These are phyloP conservation scores for Siniperca obscura DNA, from an alignment of 2,797 vertebrate species.

Conservation along the genomic window DNA sequence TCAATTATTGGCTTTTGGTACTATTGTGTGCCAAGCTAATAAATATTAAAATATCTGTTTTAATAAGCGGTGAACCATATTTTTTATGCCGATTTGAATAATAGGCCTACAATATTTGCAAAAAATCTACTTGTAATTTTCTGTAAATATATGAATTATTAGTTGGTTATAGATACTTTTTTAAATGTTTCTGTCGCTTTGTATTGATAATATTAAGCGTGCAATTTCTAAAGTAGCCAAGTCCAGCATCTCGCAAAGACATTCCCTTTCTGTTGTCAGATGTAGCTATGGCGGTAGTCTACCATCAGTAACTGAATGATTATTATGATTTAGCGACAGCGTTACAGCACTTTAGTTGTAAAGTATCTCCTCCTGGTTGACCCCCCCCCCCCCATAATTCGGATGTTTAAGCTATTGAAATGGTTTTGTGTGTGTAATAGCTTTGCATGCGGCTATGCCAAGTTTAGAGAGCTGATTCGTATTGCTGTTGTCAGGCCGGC, in stretches of 20 bases:
- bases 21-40: background rate
- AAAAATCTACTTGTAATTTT: background rate
- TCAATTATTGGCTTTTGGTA: background rate
- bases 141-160: background rate
- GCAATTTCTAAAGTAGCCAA: background rate
- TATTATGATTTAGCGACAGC: background rate
- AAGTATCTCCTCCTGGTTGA: background rate
- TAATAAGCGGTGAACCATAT: background rate
- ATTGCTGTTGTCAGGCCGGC: slow-evolving; percentile 53
- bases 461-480: slow-evolving; percentile 44
- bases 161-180: background rate
- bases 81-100: background rate
- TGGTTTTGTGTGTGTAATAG: slow-evolving; percentile 12
- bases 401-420: slow-evolving; percentile 35
- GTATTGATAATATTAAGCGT: background rate
- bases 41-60: slow-evolving; percentile 4
- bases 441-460: slow-evolving; percentile 39
- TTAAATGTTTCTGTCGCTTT: background rate
- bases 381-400: slow-evolving; percentile 1
- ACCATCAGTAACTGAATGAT: background rate
- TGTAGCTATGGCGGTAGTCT: background rate
- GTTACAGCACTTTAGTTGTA: background rate
- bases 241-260: background rate
- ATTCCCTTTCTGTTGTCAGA: background rate
- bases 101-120: background rate